Percentiles rank a stretch among this genome's conserved stretches.
These are phyloP conservation scores for Helicoverpa assulta DNA, from an alignment of 2,888 invertebrate species.

Conservation along the genomic window DNA sequence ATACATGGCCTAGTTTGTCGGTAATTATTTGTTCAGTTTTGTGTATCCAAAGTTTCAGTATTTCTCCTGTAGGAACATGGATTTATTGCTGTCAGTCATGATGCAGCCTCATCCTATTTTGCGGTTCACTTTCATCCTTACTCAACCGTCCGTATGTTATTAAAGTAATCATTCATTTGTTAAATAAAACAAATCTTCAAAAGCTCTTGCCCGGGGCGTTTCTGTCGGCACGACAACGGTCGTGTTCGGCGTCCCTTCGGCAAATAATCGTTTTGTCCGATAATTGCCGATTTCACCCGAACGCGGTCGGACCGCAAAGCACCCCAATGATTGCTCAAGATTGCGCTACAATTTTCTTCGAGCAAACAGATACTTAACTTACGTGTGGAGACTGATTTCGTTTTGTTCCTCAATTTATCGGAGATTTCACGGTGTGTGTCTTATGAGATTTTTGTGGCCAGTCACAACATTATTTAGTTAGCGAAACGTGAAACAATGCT, in stretches of 20 bases:
- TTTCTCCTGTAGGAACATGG: constrained; percentile 19
- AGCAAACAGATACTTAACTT: constrained; percentile 68
- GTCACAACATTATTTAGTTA: constrained; percentile 1
- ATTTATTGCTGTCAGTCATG: constrained; percentile 15
- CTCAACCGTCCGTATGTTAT: constrained; percentile 42
- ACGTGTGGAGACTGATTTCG: constrained; percentile 52
- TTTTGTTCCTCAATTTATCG: constrained; percentile 63
- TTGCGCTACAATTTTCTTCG: constrained; percentile 79
- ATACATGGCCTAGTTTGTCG: constrained; percentile 8
- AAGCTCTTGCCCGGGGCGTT: constrained; percentile 56
- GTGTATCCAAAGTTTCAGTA: constrained; percentile 16
- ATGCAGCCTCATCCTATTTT: constrained; percentile 23
- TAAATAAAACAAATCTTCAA: constrained; percentile 57
- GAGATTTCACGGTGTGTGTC: constrained; percentile 53
- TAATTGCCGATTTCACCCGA: constrained; percentile 74
- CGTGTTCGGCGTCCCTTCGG: constrained; percentile 66
- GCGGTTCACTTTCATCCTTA: constrained; percentile 43
- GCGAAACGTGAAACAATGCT: constrained; percentile 5
- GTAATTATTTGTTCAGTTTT: constrained; percentile 19
- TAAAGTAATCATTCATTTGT: constrained; percentile 59
- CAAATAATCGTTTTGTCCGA: constrained; percentile 73
- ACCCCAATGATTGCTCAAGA: constrained; percentile 77
- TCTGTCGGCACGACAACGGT: constrained; percentile 62
- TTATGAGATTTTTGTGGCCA: constrained; percentile 23
- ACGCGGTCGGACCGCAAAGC: constrained; percentile 65